Evolutionary conservation across 2,113 vertebrate genomes (phyloP).

Genomic region (Myxocyprinus asiaticus): DNA sequence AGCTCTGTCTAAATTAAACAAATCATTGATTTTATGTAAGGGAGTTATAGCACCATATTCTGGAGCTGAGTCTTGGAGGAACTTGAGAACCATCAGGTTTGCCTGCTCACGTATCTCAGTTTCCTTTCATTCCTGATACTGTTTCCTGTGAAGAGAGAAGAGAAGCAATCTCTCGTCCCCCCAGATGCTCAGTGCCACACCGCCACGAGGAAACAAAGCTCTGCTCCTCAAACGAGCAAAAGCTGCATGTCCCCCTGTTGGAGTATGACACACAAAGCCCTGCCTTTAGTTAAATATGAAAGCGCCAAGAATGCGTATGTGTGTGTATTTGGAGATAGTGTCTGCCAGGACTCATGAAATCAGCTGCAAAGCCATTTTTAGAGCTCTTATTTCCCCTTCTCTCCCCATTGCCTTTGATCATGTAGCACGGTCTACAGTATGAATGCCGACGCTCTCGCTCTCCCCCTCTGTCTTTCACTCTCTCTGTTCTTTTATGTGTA

Average conservation of each 20-base stretch:
- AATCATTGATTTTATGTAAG: constrained; percentile 62
- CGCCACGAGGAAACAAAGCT: constrained; percentile 44
- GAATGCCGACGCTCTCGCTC: constrained; percentile 32
- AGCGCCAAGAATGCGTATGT: constrained; percentile 18
- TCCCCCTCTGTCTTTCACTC: background rate
- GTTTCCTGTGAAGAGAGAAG: constrained; percentile 65
- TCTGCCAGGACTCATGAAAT: constrained; percentile 43
- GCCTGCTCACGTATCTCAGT: constrained; percentile 5
- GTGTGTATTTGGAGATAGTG: constrained; percentile 36
- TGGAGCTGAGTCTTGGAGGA: constrained; percentile 13
- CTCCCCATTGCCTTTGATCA: constrained; percentile 59
- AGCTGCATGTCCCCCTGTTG: constrained; percentile 20
- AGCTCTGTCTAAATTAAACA: constrained; percentile 74
- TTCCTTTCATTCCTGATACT: constrained; percentile 60
- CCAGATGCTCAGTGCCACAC: constrained; percentile 36
- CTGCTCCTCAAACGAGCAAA: constrained; percentile 46
- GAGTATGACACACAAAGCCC: constrained; percentile 40
- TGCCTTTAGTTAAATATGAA: constrained; percentile 57
- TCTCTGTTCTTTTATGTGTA: constrained; percentile 42
- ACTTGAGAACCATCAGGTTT: constrained; percentile 24
- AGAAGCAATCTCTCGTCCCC: constrained; percentile 21
- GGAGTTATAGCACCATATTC: constrained; percentile 46
- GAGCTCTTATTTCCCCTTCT: constrained; percentile 44
- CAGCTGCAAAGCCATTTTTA: constrained; percentile 49
- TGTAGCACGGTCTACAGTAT: constrained; percentile 44